Percentiles rank a stretch among this genome's conserved stretches.
Conservation (phyloP, 1,140 invertebrate genomes). For the Centruroides sculpturatus region DNA sequence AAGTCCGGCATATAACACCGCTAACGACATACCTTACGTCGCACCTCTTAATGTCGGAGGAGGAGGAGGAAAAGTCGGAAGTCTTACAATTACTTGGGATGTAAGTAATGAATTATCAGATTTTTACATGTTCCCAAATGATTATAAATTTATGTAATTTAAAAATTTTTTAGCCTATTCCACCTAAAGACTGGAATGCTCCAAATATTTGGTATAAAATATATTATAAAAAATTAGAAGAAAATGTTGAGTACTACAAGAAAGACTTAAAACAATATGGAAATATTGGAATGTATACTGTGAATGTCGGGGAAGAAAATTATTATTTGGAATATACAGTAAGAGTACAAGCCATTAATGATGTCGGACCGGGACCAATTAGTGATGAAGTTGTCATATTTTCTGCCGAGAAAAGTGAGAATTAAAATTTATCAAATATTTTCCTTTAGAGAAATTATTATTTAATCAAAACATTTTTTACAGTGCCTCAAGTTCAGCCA, state of each 20-base stretch:
- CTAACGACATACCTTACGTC: slow-evolving; percentile 58
- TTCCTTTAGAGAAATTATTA: neutral
- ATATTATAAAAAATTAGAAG: slow-evolving; percentile 52
- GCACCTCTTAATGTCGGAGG: slow-evolving; percentile 57
- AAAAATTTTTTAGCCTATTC: slow-evolving; percentile 39
- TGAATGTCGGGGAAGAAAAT: slow-evolving; percentile 55
- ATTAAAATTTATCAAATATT: neutral
- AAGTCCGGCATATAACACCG: slow-evolving; percentile 45
- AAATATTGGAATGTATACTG: slow-evolving; percentile 49
- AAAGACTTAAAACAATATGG: slow-evolving; percentile 51
- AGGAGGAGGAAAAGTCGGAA: slow-evolving; percentile 91
- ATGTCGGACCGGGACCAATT: slow-evolving; percentile 62
- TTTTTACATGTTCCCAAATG: no score
- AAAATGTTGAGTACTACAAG: slow-evolving; percentile 51
- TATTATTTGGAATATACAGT: slow-evolving; percentile 84
- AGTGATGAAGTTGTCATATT: slow-evolving; percentile 61
- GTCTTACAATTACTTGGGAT: slow-evolving; percentile 82
- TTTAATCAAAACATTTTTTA: slow-evolving; percentile 1
- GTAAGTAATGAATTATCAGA: slow-evolving; percentile 25
- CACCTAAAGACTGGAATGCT: slow-evolving; percentile 63
- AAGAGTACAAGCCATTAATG: slow-evolving; percentile 66
- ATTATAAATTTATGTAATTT: no score
- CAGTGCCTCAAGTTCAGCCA: slow-evolving; percentile 78
- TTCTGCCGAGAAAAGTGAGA: slow-evolving; percentile 68
- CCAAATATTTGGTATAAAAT: slow-evolving; percentile 81